Evolutionary conservation across 2,797 vertebrate species (phyloP), one percentile per base, ranked within the genome.

Genomic region (Uromys caudimaculatus): DNA sequence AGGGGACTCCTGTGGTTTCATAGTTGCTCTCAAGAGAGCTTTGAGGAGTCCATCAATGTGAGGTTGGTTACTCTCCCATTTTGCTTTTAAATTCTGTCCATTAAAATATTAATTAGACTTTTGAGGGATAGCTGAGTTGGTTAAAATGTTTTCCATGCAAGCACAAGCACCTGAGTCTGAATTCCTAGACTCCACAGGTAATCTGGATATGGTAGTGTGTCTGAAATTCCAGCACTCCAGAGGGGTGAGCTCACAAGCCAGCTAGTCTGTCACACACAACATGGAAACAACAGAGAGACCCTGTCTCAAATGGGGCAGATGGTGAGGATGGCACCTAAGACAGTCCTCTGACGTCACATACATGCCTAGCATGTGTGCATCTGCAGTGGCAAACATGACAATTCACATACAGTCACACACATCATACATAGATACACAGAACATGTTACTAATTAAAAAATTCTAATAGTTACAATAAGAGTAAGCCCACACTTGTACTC

Each of bases 71-170:
- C 60, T 95, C 64, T 12, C 35, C 60, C 64, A 71, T 83, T 88
- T 78, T 21, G 50, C 38, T 32, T 86, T 95, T 93, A 93, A 79
- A 85, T 93, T 96, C 16, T 92, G 16, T 67, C 47, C 62, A 44
- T 73, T 93, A 87, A 88, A 69, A 67, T 78, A 90, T 92, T 83
- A 52, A 54, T 90, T 77, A 60, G 78, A 27, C 27, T 38, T 67
- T 38, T 38, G 86, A 41, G 69, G 44, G 86, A 88, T 56, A 50
- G 60, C 29, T 67, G 60, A 85, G 19, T 14, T 32, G 35, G 54
- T 58, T n/a, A 69, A 67, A 50, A 50, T 47, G 29, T 47, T n/a
- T 67, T 67, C 32, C 32, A 8, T 9, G 7, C 4, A 29, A 71
- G 50, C 50, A 71, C 32, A 14, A 19, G 32, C 12, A 16, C 44